A percentile compares a stretch with the other conserved stretches of the same genome.
These are phyloP conservation scores for Rhinatrema bivittatum DNA, from an alignment of 2,797 vertebrate genomes.

Conservation along the genomic window DNA sequence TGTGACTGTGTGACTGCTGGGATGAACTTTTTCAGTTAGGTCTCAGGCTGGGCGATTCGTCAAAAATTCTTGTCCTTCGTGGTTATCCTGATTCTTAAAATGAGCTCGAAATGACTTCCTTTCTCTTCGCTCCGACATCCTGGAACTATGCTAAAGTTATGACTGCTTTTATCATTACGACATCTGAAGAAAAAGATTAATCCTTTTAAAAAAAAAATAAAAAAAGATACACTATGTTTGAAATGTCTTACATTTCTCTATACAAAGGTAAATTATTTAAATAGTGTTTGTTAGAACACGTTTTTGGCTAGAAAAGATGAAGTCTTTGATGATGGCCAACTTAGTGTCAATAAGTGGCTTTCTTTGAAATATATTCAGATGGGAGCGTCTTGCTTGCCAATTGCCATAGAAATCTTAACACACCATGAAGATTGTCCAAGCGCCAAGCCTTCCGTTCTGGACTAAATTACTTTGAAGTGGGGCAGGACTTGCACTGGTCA, in stretches of 20 bases:
- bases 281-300: slow-evolving; percentile 34
- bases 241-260: slow-evolving; percentile 30
- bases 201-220: slow-evolving; percentile 14
- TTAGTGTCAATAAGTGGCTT: slow-evolving; percentile 80
- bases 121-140: slow-evolving; percentile 31
- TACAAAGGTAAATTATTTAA: slow-evolving; percentile 53
- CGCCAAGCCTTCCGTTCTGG: slow-evolving; percentile 76
- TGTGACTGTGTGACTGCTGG: background rate
- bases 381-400: slow-evolving; percentile 72
- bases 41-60: background rate
- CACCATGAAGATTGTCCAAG: slow-evolving; percentile 86
- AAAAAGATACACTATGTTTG: slow-evolving; percentile 20
- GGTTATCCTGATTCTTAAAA: no score
- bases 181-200: no score
- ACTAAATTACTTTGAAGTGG: slow-evolving; percentile 87
- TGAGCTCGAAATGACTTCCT: no score
- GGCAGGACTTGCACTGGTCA: slow-evolving; percentile 79
- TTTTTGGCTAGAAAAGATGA: slow-evolving; percentile 51
- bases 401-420: slow-evolving; percentile 90
- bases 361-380: slow-evolving; percentile 75
- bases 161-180: slow-evolving; percentile 14
- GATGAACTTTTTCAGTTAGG: background rate
- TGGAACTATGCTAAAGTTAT: slow-evolving; percentile 15
- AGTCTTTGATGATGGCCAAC: slow-evolving; percentile 77
- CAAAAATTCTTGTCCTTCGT: no score